phyloP scores from a whole-genome alignment of 2,888 invertebrate genomes.

The Dione vanillae region DNA sequence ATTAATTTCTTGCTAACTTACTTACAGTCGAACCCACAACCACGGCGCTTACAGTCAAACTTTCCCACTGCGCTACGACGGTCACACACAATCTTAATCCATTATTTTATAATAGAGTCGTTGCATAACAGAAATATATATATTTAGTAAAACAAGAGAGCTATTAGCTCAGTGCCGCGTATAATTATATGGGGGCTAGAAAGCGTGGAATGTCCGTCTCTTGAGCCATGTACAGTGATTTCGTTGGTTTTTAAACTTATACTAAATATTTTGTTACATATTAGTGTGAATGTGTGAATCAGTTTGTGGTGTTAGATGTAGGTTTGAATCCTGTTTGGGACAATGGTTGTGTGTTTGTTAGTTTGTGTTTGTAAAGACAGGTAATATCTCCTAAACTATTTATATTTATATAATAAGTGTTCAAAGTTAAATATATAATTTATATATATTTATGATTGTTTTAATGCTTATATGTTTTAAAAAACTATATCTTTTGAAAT shows the following conservation, averaged over 20 bases:
- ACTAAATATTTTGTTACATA: not conserved
- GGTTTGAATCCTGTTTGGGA: not conserved
- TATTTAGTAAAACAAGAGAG: constrained; percentile 38
- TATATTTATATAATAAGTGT: no score
- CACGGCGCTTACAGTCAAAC: not conserved
- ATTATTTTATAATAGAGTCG: not conserved
- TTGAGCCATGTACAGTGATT: constrained; percentile 8
- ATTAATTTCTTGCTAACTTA: no score
- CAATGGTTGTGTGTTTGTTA: no score
- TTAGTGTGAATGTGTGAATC: not conserved
- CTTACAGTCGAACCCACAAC: not conserved
- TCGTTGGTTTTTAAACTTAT: constrained; percentile 17
- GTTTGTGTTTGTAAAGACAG: no score
- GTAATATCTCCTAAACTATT: no score
- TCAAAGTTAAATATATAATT: no score
- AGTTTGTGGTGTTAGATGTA: not conserved
- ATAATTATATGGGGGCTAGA: constrained; percentile 35
- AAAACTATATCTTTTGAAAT: no score
- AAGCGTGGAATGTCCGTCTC: constrained; percentile 36
- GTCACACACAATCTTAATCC: not conserved
- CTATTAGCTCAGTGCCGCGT: constrained; percentile 23
- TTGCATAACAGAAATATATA: constrained; percentile 35
- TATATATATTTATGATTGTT: no score
- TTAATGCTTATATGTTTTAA: no score
- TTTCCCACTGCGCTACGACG: not conserved